Evolutionary conservation across 2,888 invertebrate genomes (phyloP), one percentile per base, ranked within the genome.

Genomic region (Anthophora plumipes): DNA sequence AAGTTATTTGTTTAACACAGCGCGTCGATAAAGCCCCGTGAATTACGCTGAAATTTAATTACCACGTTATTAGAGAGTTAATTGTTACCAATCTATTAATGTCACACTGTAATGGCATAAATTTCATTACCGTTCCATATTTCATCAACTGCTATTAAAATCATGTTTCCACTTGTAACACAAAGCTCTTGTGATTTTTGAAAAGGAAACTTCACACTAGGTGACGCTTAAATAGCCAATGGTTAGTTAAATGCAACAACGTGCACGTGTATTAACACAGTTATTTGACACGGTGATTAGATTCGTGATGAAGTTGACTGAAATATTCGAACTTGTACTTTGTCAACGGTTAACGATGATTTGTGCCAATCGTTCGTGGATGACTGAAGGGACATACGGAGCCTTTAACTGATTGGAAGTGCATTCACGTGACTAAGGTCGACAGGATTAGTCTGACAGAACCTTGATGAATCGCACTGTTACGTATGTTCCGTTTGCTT

Each of bases 371-470:
- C 41, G 63, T 52, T 70, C 72, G 48, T 66, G 73, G 63, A 80
- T 72, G 80, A 82, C 66, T 64, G 70, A 50, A 66, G 43, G 59
- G 72, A 54, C 68, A 66, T 48, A 71, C 71, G 66, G 78, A 68
- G 70, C 83, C 81, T 84, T 78, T 84, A 84, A 76, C 81, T 41
- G 84, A 84, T 84, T 84, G 81, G 78, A 81, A 78, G 81, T 71
- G 81, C 84, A 79, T 82, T 79, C 84, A 48, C 70, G 79, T 77
- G 72, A 52, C 64, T 74, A 79, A 85, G 74, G 71, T 63, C 68
- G 81, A 61, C 69, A 55, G 73, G 73, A 81, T 82, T 84, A 76
- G 81, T 25, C 68, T 46, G 84, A 72, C 84, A 75, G 67, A 77
- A 59, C 46, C 74, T 76, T 77, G 84, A 84, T 80, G 84, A 84